Base-by-base conservation (phyloP, 1,140 invertebrate species). In the Heterodera schachtii region DNA sequence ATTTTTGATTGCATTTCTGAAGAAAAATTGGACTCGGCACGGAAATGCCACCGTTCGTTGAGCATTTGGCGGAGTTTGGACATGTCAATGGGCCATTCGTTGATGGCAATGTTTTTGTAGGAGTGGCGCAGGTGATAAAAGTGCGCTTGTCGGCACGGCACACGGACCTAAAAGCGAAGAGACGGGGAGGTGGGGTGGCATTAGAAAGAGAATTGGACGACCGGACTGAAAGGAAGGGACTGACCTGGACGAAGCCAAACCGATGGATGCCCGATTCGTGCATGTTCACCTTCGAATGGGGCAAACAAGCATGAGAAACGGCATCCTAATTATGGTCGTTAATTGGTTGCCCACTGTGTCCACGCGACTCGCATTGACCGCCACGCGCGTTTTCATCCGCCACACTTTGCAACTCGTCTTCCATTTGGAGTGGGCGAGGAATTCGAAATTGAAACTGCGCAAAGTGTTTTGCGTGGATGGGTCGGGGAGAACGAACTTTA, bases 101-200 rank as follows among this genome's bases (percentile, higher is more conserved):
- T 84, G 31, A 84, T 74, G 3, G 82, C 83, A 60, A 89, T 84
- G 64, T 83, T 86, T 49, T 81, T 85, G 78, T 88, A 89, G 13
- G 88, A 90, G 78, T 89, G 88, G n/a, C 88, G 78, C 9, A 89
- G 80, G 83, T 89, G 88, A 70, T 89, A 89, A 78, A 89, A 89
- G 76, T 89, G 88, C 69, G 86, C 88, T 78, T 87, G 82, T 41
- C 85, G 74, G 52, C 88, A 89, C 41, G 88, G 88, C 66, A 89
- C 82, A 60, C 88, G 82, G 44, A 79, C 57, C 57, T 64, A 21
- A 70, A 64, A 6, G n/a, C n/a, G n/a, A n/a, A n/a, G n/a, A n/a
- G n/a, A n/a, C n/a, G n/a, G n/a, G n/a, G n/a, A n/a, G n/a, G n/a
- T n/a, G n/a, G n/a, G n/a, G n/a, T n/a, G n/a, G n/a, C n/a, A n/a